phyloP scores from a whole-genome alignment of 1,140 invertebrate genomes.

The Propsilocerus akamusi region DNA sequence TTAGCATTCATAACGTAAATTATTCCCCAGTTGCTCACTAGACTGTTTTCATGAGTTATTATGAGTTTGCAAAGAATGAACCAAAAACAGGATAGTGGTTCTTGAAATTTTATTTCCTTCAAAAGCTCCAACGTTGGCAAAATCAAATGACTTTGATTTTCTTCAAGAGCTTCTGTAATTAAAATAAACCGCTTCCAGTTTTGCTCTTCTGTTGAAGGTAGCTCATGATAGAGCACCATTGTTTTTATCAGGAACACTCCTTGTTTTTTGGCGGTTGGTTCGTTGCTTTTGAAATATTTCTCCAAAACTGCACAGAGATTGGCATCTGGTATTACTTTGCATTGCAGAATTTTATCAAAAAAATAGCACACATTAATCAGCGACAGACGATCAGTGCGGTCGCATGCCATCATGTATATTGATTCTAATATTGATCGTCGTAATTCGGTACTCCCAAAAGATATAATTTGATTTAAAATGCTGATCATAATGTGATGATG shows the following conservation, averaged over 20 bases:
- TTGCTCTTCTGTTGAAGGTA: background rate
- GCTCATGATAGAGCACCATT: background rate
- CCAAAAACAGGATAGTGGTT: constrained; percentile 22
- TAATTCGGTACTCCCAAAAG: too few relatives aligned
- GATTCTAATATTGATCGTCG: background rate
- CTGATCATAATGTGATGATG: too few relatives aligned
- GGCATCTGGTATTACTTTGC: too few relatives aligned
- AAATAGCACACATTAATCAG: background rate
- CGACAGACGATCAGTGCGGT: background rate
- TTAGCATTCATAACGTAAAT: constrained; percentile 12
- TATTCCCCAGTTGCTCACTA: constrained; percentile 26
- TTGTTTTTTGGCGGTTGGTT: background rate
- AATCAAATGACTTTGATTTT: constrained; percentile 38
- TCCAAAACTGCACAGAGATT: too few relatives aligned
- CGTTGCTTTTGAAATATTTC: background rate
- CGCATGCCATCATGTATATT: background rate
- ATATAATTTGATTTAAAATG: too few relatives aligned
- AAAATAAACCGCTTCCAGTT: constrained; percentile 14
- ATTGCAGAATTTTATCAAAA: background rate
- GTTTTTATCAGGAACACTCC: background rate
- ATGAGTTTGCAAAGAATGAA: constrained; percentile 24
- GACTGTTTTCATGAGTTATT: constrained; percentile 25
- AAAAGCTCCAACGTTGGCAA: constrained; percentile 28
- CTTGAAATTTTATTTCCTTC: constrained; percentile 7
- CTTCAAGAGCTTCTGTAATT: constrained; percentile 34